Evolutionary conservation across 2,797 vertebrate species (phyloP).

Genomic region (Momotus momota): DNA sequence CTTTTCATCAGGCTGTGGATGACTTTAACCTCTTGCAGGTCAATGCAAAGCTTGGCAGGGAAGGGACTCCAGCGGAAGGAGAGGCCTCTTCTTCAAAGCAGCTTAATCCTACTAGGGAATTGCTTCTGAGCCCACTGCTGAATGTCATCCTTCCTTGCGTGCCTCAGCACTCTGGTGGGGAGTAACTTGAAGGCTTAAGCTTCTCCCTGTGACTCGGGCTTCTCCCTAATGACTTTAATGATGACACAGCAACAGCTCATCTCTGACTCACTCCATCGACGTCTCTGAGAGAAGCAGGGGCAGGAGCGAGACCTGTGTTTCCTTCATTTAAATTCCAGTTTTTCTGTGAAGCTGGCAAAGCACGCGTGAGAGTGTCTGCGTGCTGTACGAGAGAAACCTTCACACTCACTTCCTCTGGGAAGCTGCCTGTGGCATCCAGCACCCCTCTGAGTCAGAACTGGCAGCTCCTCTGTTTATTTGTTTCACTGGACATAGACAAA

Average conservation of each 20-base stretch:
- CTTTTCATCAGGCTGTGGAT: neutral
- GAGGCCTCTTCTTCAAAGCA: slow-evolving; percentile 8
- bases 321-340: neutral
- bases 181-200: neutral
- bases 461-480: neutral
- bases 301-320: neutral
- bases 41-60: neutral
- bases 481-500: neutral
- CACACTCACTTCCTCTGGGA: neutral
- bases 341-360: slow-evolving; percentile 17
- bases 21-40: neutral
- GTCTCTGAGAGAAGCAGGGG: neutral
- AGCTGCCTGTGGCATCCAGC: neutral
- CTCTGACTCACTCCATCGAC: slow-evolving; percentile 10
- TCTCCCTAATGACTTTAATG: neutral
- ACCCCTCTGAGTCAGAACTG: slow-evolving; percentile 36
- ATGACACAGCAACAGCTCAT: slow-evolving; percentile 33
- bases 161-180: neutral
- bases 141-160: neutral
- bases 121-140: neutral
- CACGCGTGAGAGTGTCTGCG: neutral
- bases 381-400: neutral
- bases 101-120: slow-evolving; percentile 25
- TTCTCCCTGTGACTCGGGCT: neutral
- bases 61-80: neutral